Evolutionary conservation across 1,140 invertebrate genomes (phyloP).

Genomic region (Calliopsis andreniformis): DNA sequence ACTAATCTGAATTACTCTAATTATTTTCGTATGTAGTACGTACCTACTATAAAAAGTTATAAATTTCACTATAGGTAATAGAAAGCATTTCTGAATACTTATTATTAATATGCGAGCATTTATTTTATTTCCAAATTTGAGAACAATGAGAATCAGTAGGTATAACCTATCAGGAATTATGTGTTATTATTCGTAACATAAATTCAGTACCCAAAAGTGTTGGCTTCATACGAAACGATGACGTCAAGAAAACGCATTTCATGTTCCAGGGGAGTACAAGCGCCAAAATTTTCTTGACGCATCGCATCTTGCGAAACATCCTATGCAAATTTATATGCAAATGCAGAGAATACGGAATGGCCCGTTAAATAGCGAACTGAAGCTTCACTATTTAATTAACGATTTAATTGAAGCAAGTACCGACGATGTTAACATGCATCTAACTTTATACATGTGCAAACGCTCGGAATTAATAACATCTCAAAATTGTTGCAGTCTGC

Average conservation of each 20-base stretch:
- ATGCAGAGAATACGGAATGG: slow-evolving; percentile 4
- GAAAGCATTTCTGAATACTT: too few species aligned
- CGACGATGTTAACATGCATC: slow-evolving; percentile 20
- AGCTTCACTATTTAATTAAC: slow-evolving; percentile 38
- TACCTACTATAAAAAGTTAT: too few species aligned
- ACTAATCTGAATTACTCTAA: too few species aligned
- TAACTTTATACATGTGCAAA: slow-evolving; percentile 25
- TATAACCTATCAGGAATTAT: too few species aligned
- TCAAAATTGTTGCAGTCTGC: slow-evolving; percentile 8
- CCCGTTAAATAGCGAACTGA: slow-evolving; percentile 21
- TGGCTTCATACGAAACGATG: neutral
- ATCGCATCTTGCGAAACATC: neutral
- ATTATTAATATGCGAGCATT: too few species aligned
- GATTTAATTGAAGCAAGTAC: slow-evolving; percentile 35
- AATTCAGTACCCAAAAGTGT: too few species aligned
- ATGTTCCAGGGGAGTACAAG: neutral
- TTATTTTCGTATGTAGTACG: too few species aligned
- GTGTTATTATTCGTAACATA: too few species aligned
- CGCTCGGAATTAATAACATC: slow-evolving; percentile 29
- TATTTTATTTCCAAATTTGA: too few species aligned
- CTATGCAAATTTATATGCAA: slow-evolving; percentile 36
- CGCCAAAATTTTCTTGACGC: slow-evolving; percentile 24
- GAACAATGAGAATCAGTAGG: too few species aligned
- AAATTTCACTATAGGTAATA: too few species aligned
- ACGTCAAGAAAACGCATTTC: neutral